Base-by-base conservation (phyloP, 2,888 invertebrate genomes). In the Gari tellinella region DNA sequence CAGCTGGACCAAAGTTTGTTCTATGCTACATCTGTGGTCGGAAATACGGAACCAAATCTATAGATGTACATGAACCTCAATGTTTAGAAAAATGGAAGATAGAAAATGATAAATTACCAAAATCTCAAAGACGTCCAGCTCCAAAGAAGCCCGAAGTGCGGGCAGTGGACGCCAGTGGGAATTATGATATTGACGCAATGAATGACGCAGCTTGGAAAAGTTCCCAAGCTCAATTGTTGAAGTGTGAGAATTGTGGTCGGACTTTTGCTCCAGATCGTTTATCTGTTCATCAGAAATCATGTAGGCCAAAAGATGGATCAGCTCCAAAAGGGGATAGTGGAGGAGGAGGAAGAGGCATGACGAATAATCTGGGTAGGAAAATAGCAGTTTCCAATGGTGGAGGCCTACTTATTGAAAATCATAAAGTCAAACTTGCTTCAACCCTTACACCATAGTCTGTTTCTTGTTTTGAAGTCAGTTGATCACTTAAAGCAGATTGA, bases 211-310 rank as follows among this genome's bases (percentile, higher is more conserved):
- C 93, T 10, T 95, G 94, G 94, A 92, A 94, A 68, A 93, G 93
- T 40, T 93, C 94, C 62, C 92, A 94, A 73, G 66, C 80, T 43
- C 81, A 84, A 51, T 64, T 84, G 19, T 72, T 84, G 26, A 80
- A 81, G 4, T 84, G 84, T 77, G 79, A 69, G 48, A 94, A 94
- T 81, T 95, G 95, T 87, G 94, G 94, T 15, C 92, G 95, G 56
- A 95, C 94, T 38, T 95, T 95, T 90, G 92, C 94, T 72, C 94
- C 95, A 0, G 95, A 95, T 80, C 92, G 95, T 25, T 89, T 95
- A 45, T 84, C 92, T 17, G 93, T 94, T 7, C 95, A 95, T 87
- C 94, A 94, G 82, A 92, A 93, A 60, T 93, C 93, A 69, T 95
- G 95, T 82, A 84, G 77, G 55, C 81, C 81, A n/a, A 81, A 82